Evolutionary conservation across 2,888 invertebrate species (phyloP).

Genomic region (Hirtodrosophila duncani): DNA sequence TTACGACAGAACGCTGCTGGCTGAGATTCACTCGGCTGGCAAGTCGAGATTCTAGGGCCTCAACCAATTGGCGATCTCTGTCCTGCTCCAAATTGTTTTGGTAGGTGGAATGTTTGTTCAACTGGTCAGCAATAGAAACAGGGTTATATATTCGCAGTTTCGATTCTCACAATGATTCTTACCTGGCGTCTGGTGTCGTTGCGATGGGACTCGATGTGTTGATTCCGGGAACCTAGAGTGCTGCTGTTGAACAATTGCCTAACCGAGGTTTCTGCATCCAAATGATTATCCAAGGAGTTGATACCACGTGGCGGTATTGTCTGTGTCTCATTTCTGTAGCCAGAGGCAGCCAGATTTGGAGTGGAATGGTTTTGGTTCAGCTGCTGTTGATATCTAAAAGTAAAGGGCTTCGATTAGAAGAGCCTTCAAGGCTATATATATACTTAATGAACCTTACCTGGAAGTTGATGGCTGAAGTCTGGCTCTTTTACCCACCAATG

Average conservation of each 20-base stretch:
- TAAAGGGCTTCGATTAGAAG: neutral
- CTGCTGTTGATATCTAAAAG: slow-evolving; percentile 34
- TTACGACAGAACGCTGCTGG: slow-evolving; percentile 51
- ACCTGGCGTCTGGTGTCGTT: slow-evolving; percentile 11
- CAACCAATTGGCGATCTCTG: no score
- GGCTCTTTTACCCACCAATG: slow-evolving; percentile 83
- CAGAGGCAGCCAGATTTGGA: slow-evolving; percentile 19
- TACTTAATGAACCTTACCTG: slow-evolving; percentile 10
- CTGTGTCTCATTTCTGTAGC: slow-evolving; percentile 1
- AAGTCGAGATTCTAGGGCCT: no score
- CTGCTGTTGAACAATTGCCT: slow-evolving; percentile 52
- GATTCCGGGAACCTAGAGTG: no score
- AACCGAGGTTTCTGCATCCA: slow-evolving; percentile 26
- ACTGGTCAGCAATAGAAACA: no score
- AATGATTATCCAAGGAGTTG: slow-evolving; percentile 29
- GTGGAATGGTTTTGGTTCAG: slow-evolving; percentile 21
- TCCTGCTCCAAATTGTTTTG: neutral
- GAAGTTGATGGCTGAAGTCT: slow-evolving; percentile 65
- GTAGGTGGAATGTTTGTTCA: slow-evolving; percentile 6
- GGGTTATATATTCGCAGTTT: neutral
- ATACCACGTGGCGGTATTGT: neutral
- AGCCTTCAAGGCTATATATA: neutral
- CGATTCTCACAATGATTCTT: neutral
- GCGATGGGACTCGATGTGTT: slow-evolving; percentile 20
- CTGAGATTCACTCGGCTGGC: neutral